Conservation (phyloP, 2,113 vertebrate genomes). For the Thinocorus orbignyianus region DNA sequence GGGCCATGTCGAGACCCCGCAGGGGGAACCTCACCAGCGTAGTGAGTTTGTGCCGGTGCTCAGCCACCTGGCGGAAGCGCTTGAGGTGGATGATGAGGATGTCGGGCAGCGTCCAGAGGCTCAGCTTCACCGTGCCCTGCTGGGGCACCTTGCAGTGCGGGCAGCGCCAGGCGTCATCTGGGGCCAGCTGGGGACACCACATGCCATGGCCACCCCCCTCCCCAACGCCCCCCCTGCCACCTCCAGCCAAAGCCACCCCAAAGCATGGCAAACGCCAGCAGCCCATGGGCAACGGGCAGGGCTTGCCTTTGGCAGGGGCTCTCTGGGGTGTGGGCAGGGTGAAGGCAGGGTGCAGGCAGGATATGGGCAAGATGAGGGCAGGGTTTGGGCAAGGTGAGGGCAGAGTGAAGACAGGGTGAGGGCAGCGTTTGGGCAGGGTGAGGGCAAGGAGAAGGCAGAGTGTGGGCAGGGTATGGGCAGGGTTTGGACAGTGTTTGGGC, state of each 20-base stretch:
- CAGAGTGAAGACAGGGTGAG: too few species aligned
- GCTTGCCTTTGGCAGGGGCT: fast-evolving
- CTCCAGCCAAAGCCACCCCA: neutral
- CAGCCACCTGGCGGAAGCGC: constrained; percentile 92
- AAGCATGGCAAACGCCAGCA: fast-evolving
- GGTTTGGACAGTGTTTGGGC: too few species aligned
- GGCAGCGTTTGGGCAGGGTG: too few species aligned
- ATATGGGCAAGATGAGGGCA: too few species aligned
- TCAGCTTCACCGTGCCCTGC: constrained; percentile 94
- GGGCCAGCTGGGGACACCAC: constrained; percentile 82
- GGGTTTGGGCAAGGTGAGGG: neutral
- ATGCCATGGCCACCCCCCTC: neutral
- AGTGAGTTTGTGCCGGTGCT: constrained; percentile 91
- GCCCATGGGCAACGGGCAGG: fast-evolving
- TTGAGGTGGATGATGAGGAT: constrained; percentile 98
- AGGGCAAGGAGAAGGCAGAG: too few species aligned
- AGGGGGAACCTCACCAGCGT: constrained; percentile 91
- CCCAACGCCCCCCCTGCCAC: neutral
- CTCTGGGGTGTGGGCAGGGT: neutral
- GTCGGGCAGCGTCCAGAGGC: constrained; percentile 94
- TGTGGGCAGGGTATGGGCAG: too few species aligned
- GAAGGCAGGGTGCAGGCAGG: neutral
- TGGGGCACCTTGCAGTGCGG: constrained; percentile 93
- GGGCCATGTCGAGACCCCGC: constrained; percentile 89
- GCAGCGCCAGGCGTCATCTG: constrained; percentile 94